Percentiles rank a stretch among this genome's conserved stretches.
phyloP scores from a whole-genome alignment of 2,888 invertebrate species.

The Dolichomitus sp. region DNA sequence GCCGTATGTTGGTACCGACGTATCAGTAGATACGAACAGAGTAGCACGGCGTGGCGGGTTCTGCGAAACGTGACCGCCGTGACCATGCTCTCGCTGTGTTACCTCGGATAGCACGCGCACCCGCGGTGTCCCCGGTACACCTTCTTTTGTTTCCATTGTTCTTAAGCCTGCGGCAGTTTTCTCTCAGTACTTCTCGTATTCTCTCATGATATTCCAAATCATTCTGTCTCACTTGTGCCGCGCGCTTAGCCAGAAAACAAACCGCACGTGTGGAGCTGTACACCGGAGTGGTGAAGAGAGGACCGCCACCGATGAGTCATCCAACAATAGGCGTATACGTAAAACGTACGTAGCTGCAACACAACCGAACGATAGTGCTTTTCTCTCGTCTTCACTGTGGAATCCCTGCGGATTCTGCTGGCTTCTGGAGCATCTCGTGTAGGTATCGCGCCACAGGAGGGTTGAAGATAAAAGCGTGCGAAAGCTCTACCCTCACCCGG shows the following conservation, averaged over 20 bases:
- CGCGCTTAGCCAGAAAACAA: slow-evolving; percentile 75
- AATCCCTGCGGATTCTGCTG: slow-evolving; percentile 5
- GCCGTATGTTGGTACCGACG: slow-evolving; percentile 27
- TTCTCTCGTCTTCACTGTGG: slow-evolving; percentile 32
- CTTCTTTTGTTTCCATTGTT: slow-evolving; percentile 82
- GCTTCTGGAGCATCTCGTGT: slow-evolving; percentile 32
- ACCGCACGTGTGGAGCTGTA: slow-evolving; percentile 66
- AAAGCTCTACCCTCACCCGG: slow-evolving; percentile 47
- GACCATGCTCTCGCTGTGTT: slow-evolving; percentile 74
- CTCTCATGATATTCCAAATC: background rate
- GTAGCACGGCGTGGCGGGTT: slow-evolving; percentile 63
- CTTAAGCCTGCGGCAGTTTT: slow-evolving; percentile 74
- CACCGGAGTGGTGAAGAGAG: slow-evolving; percentile 49
- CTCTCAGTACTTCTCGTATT: slow-evolving; percentile 39
- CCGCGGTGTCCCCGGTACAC: slow-evolving; percentile 70
- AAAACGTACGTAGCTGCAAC: slow-evolving; percentile 60
- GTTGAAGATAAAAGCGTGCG: slow-evolving; percentile 64
- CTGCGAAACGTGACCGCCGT: slow-evolving; percentile 80
- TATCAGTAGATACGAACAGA: slow-evolving; percentile 29
- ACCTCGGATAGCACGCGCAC: slow-evolving; percentile 75
- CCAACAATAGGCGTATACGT: slow-evolving; percentile 72
- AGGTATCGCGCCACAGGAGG: slow-evolving; percentile 34
- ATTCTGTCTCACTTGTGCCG: slow-evolving; percentile 40
- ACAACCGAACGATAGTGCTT: slow-evolving; percentile 55
- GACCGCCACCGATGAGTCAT: slow-evolving; percentile 76